A percentile compares a stretch with the other conserved stretches of the same genome.
Evolutionary conservation across 2,113 vertebrate genomes (phyloP).

Genomic region (Phycodurus eques): DNA sequence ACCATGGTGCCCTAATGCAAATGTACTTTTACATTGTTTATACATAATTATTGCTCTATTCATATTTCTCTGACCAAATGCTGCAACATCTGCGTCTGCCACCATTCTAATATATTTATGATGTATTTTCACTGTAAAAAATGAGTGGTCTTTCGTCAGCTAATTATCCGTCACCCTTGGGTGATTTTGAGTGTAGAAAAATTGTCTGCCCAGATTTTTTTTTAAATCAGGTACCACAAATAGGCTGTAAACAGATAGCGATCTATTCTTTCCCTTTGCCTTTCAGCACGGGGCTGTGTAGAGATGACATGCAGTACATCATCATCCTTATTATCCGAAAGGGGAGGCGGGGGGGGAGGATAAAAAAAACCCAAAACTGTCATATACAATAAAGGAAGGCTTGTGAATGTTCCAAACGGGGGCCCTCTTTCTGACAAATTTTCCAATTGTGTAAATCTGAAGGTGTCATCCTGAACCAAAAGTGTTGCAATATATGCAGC

Average conservation of each 20-base stretch:
- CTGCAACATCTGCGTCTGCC: no score
- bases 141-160: not conserved
- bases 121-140: no score
- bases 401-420: constrained; percentile 37
- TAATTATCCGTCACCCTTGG: not conserved
- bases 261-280: not conserved
- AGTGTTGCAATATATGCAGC: constrained; percentile 1
- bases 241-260: not conserved
- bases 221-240: not conserved
- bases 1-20: no score
- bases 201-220: not conserved
- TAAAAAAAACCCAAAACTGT: not conserved
- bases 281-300: constrained; percentile 1
- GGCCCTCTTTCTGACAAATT: constrained; percentile 39
- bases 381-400: constrained; percentile 27
- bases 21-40: no score
- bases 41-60: no score
- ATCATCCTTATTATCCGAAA: constrained; percentile 7
- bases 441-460: constrained; percentile 43
- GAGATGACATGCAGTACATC: constrained; percentile 4
- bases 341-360: constrained; percentile 40
- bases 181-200: not conserved
- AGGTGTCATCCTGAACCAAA: constrained; percentile 37
- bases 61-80: no score
- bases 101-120: no score